These are phyloP conservation scores for Xenus cinereus DNA, from an alignment of 2,113 vertebrate genomes.

Conservation along the genomic window DNA sequence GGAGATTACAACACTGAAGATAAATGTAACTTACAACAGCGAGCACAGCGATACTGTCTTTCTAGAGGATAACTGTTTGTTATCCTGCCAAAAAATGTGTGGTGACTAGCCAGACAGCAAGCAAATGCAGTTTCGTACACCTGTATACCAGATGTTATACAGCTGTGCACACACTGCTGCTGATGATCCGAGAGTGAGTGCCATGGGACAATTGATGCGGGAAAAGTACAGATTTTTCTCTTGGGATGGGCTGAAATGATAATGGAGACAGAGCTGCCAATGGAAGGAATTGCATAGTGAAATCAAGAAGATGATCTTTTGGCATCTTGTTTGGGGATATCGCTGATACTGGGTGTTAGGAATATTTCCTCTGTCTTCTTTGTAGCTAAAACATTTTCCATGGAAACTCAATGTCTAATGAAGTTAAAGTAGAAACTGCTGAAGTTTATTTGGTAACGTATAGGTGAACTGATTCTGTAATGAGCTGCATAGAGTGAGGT, in stretches of 20 bases:
- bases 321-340: not conserved
- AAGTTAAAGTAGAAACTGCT: not conserved
- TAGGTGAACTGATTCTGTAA: not conserved
- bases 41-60: not conserved
- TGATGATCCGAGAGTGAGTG: not conserved
- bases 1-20: not conserved
- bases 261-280: not conserved
- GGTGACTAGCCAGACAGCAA: constrained; percentile 27
- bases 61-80: not conserved
- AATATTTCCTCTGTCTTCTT: not conserved
- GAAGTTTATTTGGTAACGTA: not conserved
- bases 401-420: not conserved
- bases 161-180: not conserved
- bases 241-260: not conserved
- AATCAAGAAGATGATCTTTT: not conserved
- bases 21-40: not conserved
- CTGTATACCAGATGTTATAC: constrained; percentile 43
- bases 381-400: not conserved
- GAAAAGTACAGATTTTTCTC: not conserved
- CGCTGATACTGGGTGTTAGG: not conserved
- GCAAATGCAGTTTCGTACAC: constrained; percentile 29
- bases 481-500: not conserved
- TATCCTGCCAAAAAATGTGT: constrained; percentile 3
- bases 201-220: not conserved
- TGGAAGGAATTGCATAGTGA: not conserved